Conservation (phyloP, 2,113 vertebrate species). For the Formicarius rufipectus region DNA sequence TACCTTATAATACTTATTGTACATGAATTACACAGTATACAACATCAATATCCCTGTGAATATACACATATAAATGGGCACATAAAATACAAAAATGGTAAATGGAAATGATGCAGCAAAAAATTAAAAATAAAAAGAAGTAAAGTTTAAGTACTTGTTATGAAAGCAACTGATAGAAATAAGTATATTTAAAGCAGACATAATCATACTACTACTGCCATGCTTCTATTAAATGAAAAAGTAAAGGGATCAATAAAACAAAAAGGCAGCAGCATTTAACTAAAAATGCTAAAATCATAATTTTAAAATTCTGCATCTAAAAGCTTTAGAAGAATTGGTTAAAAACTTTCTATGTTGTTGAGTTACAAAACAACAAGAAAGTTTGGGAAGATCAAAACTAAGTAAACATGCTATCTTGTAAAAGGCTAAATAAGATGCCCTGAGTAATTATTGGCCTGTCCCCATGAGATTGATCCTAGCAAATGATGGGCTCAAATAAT, state of each 20-base stretch:
- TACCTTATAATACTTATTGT: not conserved
- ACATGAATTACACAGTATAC: not conserved
- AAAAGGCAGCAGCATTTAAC: not conserved
- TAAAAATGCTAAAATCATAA: not conserved
- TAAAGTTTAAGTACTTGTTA: not conserved
- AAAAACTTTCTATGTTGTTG: not conserved
- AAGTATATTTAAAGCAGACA: not conserved
- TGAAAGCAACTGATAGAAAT: not conserved
- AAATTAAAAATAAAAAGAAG: not conserved
- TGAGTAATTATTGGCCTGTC: not conserved
- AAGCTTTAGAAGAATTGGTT: not conserved
- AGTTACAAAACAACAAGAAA: not conserved
- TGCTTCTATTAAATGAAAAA: not conserved
- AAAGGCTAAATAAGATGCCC: not conserved
- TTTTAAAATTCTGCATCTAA: not conserved
- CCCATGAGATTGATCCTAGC: not conserved
- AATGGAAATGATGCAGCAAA: not conserved
- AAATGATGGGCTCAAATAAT: constrained; percentile 14
- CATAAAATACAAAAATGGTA: not conserved
- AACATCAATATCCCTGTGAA: not conserved
- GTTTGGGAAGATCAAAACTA: not conserved
- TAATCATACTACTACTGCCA: not conserved
- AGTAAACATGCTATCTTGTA: not conserved
- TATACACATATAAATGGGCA: not conserved
- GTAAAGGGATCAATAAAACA: not conserved